These are phyloP conservation scores for Diadophis punctatus DNA, from an alignment of 2,113 vertebrate species.

Conservation along the genomic window DNA sequence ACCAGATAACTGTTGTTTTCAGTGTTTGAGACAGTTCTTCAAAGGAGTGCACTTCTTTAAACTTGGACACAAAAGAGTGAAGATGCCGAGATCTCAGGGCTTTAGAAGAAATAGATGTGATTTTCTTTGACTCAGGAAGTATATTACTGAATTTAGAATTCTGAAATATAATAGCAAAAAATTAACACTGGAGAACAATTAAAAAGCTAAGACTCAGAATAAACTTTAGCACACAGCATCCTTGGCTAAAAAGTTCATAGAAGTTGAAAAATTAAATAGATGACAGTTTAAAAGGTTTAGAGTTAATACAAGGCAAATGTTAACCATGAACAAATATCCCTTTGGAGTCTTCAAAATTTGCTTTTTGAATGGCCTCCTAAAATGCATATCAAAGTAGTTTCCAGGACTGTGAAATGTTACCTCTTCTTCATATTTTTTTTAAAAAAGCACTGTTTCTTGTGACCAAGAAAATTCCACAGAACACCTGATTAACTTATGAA, in stretches of 20 bases:
- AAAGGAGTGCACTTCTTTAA: conserved; percentile 60
- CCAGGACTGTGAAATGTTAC: not conserved
- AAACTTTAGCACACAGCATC: not conserved
- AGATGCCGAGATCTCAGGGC: not conserved
- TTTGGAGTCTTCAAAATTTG: not conserved
- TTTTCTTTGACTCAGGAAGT: conserved; percentile 29
- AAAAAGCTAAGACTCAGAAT: not conserved
- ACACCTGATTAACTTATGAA: not conserved
- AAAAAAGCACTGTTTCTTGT: not conserved
- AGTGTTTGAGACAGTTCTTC: conserved; percentile 67
- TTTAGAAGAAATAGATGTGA: not conserved
- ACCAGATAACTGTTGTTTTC: conserved; percentile 63
- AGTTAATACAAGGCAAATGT: not conserved
- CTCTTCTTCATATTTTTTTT: not conserved
- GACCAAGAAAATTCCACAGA: not conserved
- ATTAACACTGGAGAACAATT: not conserved
- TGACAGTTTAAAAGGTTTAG: not conserved
- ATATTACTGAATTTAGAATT: conserved; percentile 12
- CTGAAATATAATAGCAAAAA: conserved; percentile 53
- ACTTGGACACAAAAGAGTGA: conserved; percentile 52
- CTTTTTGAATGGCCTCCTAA: not conserved
- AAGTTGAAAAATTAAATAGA: not conserved
- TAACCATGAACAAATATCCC: not conserved
- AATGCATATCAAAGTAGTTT: not conserved
- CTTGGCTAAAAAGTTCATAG: not conserved